Evolutionary conservation across 1,140 invertebrate genomes (phyloP).

Genomic region (Aculops lycopersici): DNA sequence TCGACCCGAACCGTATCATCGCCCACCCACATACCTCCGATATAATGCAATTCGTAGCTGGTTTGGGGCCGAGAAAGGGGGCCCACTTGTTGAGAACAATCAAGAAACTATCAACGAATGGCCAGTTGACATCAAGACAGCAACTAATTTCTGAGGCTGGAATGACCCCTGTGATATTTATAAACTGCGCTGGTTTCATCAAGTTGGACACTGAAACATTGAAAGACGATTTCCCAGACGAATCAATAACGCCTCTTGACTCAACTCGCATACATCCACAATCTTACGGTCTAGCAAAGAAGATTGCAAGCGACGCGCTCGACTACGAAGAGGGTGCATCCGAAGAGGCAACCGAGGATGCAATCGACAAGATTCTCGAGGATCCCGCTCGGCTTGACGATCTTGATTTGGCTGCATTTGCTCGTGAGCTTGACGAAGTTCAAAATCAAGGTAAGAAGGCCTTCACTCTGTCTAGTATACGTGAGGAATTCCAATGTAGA

Average conservation of each 20-base stretch:
- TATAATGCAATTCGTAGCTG: constrained; percentile 88
- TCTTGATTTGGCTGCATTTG: constrained; percentile 89
- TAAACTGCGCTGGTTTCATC: constrained; percentile 96
- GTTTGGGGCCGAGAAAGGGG: constrained; percentile 75
- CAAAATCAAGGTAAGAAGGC: constrained; percentile 88
- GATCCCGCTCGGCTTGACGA: constrained; percentile 78
- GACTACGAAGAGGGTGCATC: constrained; percentile 50
- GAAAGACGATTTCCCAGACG: constrained; percentile 43
- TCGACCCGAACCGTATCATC: constrained; percentile 76
- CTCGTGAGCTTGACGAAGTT: constrained; percentile 58
- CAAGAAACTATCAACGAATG: constrained; percentile 42
- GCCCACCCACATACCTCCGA: constrained; percentile 51
- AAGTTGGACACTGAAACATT: constrained; percentile 85
- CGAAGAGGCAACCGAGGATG: constrained; percentile 65
- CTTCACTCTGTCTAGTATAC: constrained; percentile 84
- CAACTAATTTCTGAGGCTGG: constrained; percentile 76
- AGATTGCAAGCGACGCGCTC: constrained; percentile 96
- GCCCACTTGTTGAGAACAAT: constrained; percentile 42
- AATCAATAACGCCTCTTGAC: constrained; percentile 80
- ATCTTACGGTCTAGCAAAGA: constrained; percentile 93
- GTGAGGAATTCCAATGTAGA: constrained; percentile 66
- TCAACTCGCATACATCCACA: constrained; percentile 93
- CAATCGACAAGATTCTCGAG: constrained; percentile 82
- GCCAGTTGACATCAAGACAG: constrained; percentile 70
- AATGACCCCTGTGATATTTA: constrained; percentile 92